Evolutionary conservation across 2,888 invertebrate species (phyloP).

Genomic region (Acanthacorydalis orientalis): DNA sequence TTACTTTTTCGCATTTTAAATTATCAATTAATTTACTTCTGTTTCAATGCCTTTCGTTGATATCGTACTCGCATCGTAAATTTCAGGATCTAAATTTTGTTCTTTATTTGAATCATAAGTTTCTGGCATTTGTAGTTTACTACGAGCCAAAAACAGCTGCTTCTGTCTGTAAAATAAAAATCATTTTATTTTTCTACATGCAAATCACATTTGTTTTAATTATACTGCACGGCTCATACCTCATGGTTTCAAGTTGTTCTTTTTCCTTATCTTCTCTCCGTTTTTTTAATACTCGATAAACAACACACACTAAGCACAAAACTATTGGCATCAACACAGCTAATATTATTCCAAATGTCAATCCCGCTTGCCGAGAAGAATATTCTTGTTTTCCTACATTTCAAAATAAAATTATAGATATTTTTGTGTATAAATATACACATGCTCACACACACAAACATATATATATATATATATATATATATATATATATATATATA

Average conservation of each 20-base stretch:
- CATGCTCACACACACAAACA: too few relatives aligned
- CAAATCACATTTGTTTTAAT: neutral
- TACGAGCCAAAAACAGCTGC: neutral
- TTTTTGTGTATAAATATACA: too few relatives aligned
- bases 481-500: too few relatives aligned
- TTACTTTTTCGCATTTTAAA: too few relatives aligned
- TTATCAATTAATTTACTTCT: neutral
- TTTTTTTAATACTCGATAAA: conserved; percentile 18
- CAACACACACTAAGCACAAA: conserved; percentile 39
- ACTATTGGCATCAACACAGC: conserved; percentile 60
- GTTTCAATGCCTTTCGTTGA: neutral
- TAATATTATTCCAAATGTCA: conserved; percentile 61
- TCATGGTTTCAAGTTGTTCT: conserved; percentile 13
- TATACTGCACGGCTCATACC: neutral
- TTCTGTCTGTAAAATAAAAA: too few relatives aligned
- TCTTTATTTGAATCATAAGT: neutral
- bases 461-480: too few relatives aligned
- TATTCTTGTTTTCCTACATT: conserved; percentile 60
- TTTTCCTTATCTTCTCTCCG: conserved; percentile 15
- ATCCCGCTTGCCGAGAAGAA: conserved; percentile 55
- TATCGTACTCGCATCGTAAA: neutral
- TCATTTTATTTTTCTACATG: neutral
- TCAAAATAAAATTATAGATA: neutral
- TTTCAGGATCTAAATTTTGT: neutral
- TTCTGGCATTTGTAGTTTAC: neutral